phyloP scores from a whole-genome alignment of 2,888 invertebrate genomes.

The Pediacus dermestoides region DNA sequence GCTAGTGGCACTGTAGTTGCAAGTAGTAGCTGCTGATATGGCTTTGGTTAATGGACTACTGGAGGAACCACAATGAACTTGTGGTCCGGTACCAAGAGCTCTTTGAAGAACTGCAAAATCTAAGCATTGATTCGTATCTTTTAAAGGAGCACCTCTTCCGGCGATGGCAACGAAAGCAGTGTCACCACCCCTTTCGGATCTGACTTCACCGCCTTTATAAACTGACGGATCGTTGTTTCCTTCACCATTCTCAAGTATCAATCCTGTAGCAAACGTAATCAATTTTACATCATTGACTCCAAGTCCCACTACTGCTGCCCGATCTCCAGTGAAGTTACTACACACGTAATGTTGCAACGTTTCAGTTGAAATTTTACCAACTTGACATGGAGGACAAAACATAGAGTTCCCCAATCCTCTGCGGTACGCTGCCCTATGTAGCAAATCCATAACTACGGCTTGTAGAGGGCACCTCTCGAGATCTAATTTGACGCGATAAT shows the following conservation, averaged over 20 bases:
- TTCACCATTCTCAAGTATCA: constrained; percentile 50
- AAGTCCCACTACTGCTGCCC: constrained; percentile 76
- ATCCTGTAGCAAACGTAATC: constrained; percentile 53
- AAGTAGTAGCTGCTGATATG: constrained; percentile 55
- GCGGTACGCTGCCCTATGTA: constrained; percentile 88
- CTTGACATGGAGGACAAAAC: constrained; percentile 71
- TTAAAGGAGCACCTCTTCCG: constrained; percentile 64
- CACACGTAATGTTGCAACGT: constrained; percentile 70
- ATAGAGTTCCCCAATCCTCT: constrained; percentile 83
- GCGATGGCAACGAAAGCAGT: constrained; percentile 75
- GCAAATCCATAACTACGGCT: constrained; percentile 74
- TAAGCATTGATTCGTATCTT: constrained; percentile 65
- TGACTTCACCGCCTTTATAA: constrained; percentile 73
- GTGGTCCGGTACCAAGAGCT: constrained; percentile 68
- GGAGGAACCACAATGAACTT: constrained; percentile 66
- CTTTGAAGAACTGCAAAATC: constrained; percentile 69
- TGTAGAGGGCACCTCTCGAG: constrained; percentile 64
- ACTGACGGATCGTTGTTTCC: constrained; percentile 50
- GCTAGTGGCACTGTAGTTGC: constrained; percentile 62
- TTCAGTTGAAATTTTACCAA: constrained; percentile 73
- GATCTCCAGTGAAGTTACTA: constrained; percentile 59
- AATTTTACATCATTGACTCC: constrained; percentile 68
- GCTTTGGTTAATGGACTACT: constrained; percentile 65
- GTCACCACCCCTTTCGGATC: constrained; percentile 65
- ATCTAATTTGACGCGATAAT: constrained; percentile 69